A percentile compares a stretch with the other conserved stretches of the same genome.
Evolutionary conservation across 2,888 invertebrate genomes (phyloP).

Genomic region (Apotomis turbidana): DNA sequence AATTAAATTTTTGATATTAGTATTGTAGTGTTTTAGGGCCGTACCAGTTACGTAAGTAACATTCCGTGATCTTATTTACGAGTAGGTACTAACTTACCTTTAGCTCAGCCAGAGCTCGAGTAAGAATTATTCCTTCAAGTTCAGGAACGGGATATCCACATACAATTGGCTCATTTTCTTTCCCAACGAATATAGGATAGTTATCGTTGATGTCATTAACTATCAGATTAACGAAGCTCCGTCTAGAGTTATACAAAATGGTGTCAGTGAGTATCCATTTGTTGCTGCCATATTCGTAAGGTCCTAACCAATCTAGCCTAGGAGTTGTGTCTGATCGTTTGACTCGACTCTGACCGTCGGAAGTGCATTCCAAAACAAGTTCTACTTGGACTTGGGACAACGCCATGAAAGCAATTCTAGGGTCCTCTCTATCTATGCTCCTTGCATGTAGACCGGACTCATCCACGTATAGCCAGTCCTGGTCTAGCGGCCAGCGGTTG

Average conservation of each 20-base stretch:
- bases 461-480: slow-evolving; percentile 73
- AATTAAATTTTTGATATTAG: too few relatives aligned
- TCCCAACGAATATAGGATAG: slow-evolving; percentile 71
- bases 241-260: slow-evolving; percentile 65
- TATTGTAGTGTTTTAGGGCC: too few relatives aligned
- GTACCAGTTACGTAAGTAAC: too few relatives aligned
- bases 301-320: slow-evolving; percentile 55
- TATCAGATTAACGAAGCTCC: slow-evolving; percentile 75
- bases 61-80: too few relatives aligned
- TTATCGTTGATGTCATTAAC: slow-evolving; percentile 83
- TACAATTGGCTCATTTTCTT: slow-evolving; percentile 64
- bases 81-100: slow-evolving; percentile 67
- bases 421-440: slow-evolving; percentile 74
- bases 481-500: slow-evolving; percentile 70
- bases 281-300: slow-evolving; percentile 68
- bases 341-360: slow-evolving; percentile 51
- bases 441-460: slow-evolving; percentile 65
- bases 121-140: slow-evolving; percentile 67
- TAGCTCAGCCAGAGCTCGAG: slow-evolving; percentile 72
- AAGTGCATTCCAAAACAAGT: slow-evolving; percentile 64
- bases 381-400: slow-evolving; percentile 79
- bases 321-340: slow-evolving; percentile 59
- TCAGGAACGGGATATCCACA: slow-evolving; percentile 77
- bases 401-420: slow-evolving; percentile 74
- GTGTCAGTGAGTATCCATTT: slow-evolving; percentile 73